Evolutionary conservation across 2,797 vertebrate species (phyloP).

Genomic region (Heterohyrax brucei): DNA sequence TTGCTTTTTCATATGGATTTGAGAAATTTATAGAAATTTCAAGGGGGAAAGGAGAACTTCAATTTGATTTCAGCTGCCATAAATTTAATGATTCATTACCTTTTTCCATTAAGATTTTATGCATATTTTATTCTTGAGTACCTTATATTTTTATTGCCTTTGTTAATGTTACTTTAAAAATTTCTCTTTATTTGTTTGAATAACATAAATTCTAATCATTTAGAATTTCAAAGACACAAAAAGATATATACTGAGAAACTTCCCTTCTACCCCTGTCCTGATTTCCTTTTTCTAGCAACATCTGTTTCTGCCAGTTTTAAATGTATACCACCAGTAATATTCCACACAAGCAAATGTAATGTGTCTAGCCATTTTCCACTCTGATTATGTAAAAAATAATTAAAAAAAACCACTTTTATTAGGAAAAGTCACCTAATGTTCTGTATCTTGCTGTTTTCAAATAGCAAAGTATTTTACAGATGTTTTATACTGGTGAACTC

Average conservation of each 20-base stretch:
- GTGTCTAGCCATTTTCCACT: neutral
- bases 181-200: neutral
- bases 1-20: slow-evolving; percentile 54
- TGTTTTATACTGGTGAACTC: neutral
- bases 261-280: neutral
- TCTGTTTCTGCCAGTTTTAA: neutral
- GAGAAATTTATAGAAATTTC: slow-evolving; percentile 31
- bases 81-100: neutral
- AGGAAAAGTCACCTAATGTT: neutral
- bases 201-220: slow-evolving; percentile 10
- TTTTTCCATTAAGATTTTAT: neutral
- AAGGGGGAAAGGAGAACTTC: neutral
- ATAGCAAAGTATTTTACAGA: slow-evolving; percentile 3
- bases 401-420: neutral
- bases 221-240: slow-evolving; percentile 21
- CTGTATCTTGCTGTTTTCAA: neutral
- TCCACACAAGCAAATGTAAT: neutral
- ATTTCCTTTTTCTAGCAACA: neutral
- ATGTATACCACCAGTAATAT: neutral
- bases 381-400: slow-evolving; percentile 19
- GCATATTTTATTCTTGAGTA: neutral
- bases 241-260: neutral
- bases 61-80: slow-evolving; percentile 54
- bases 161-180: neutral
- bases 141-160: slow-evolving; percentile 55